Evolutionary conservation across 2,113 vertebrate species (phyloP), one percentile per base, ranked within the genome.

Genomic region (Syngnathoides biaculeatus): DNA sequence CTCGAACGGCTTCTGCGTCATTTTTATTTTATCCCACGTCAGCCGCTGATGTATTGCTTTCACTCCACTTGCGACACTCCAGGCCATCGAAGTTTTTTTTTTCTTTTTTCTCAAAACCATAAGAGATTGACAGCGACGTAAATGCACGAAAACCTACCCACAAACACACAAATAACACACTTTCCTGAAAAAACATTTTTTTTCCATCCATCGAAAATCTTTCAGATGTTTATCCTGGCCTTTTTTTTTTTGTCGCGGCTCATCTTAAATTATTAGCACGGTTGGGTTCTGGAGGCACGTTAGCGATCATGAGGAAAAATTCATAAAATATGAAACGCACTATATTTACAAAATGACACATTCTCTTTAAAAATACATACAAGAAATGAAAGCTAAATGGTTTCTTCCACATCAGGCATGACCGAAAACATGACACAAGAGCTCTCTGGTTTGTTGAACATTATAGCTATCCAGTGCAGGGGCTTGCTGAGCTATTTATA

Each of bases 11-110:
- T 65, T 43, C 65, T 66, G 67, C 64, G 67, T 78, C 71, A 65
- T 81, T 80, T 83, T 78, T 75, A 76, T 81, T 84, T 75, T 45
- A 76, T 79, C 75, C 72, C 55, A 71, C 4, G 52, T 78, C 75
- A 74, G 43, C 26, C 19, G 50, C 64, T 80, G 75, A 83, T 87
- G 70, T 79, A 86, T 83, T 78, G 65, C 64, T 60, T 68, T 80
- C 64, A 72, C 69, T 69, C 68, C 22, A 50, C 59, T 64, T 27
- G 59, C 71, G 72, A 78, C 77, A 76, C 80, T 71, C 56, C 24
- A 26, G 64, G 77, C 67, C 67, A 52, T 72, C 52, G 68, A 73
- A 43, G 68, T 30, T 82, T 77, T 71, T 65, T 71, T 79, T 75
- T 80, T 26, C 66, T 30, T 82, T 77, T 71, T 65, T 71, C 78